These are phyloP conservation scores for Irena cyanogastra DNA, from an alignment of 2,113 vertebrate genomes.

Conservation along the genomic window DNA sequence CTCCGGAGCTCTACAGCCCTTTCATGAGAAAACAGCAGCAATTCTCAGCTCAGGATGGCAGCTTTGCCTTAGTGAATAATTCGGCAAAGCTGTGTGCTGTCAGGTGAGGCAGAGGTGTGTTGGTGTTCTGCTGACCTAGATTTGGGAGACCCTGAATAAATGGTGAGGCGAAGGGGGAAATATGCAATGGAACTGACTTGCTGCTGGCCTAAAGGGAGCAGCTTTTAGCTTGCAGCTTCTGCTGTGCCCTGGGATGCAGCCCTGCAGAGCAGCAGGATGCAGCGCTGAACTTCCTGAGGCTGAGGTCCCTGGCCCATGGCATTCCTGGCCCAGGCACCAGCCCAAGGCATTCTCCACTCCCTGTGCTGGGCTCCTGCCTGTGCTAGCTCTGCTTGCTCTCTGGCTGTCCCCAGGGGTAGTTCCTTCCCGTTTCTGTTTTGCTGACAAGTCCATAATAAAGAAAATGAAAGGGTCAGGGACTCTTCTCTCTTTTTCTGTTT, in stretches of 20 bases:
- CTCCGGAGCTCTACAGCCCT: neutral
- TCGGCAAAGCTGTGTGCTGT: neutral
- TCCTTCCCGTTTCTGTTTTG: neutral
- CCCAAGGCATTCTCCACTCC: fast-evolving
- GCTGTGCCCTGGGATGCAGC: neutral
- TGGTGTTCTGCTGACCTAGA: neutral
- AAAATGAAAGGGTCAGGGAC: neutral
- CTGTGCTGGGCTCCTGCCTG: neutral
- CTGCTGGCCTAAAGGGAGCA: neutral
- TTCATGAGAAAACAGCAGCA: neutral
- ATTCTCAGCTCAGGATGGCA: neutral
- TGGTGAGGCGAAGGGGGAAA: neutral
- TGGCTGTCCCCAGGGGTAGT: neutral
- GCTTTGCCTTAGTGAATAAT: neutral
- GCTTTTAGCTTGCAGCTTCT: neutral
- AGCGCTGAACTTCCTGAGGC: fast-evolving
- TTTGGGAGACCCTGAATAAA: neutral
- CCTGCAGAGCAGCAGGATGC: neutral
- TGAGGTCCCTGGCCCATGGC: neutral
- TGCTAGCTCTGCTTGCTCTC: neutral
- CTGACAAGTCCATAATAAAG: neutral
- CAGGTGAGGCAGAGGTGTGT: neutral
- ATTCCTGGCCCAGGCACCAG: neutral
- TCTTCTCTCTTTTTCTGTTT: neutral
- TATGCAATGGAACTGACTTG: neutral